Evolutionary conservation across 2,888 invertebrate genomes (phyloP).

Genomic region (Cantharis nigra): DNA sequence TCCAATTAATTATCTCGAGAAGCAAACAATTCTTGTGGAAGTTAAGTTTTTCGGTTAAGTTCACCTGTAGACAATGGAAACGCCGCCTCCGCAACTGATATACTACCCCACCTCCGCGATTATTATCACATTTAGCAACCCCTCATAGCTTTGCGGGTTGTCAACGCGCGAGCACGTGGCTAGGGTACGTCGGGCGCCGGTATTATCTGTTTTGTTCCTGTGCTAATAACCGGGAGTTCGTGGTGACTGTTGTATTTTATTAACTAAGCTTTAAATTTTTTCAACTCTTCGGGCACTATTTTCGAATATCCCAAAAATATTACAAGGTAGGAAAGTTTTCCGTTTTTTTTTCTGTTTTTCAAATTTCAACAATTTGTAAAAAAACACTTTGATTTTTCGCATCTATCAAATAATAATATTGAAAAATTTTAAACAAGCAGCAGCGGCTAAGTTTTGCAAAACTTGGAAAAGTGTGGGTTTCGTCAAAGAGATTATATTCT

Average conservation of each 20-base stretch:
- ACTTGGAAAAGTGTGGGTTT: neutral
- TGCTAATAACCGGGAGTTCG: constrained; percentile 15
- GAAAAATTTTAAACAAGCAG: neutral
- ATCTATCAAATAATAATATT: neutral
- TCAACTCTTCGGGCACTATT: neutral
- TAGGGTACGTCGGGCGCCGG: constrained; percentile 27
- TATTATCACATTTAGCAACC: constrained; percentile 54
- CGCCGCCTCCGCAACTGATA: constrained; percentile 38
- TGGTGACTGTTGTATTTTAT: neutral
- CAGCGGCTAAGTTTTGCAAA: neutral
- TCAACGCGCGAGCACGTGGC: constrained; percentile 52
- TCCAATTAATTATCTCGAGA: neutral
- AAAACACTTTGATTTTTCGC: neutral
- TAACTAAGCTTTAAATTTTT: neutral
- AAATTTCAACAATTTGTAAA: too few relatives aligned
- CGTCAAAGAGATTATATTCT: neutral
- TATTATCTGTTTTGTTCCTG: constrained; percentile 24
- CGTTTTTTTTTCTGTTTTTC: too few relatives aligned
- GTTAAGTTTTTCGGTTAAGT: constrained; percentile 15
- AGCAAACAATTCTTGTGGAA: neutral
- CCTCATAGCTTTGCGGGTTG: constrained; percentile 50
- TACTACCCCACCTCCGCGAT: constrained; percentile 41
- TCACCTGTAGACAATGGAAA: constrained; percentile 50
- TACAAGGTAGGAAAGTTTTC: neutral
- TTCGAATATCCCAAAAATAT: neutral